These are phyloP conservation scores for Sphinx pinastri DNA, from an alignment of 2,888 invertebrate species.

Conservation along the genomic window DNA sequence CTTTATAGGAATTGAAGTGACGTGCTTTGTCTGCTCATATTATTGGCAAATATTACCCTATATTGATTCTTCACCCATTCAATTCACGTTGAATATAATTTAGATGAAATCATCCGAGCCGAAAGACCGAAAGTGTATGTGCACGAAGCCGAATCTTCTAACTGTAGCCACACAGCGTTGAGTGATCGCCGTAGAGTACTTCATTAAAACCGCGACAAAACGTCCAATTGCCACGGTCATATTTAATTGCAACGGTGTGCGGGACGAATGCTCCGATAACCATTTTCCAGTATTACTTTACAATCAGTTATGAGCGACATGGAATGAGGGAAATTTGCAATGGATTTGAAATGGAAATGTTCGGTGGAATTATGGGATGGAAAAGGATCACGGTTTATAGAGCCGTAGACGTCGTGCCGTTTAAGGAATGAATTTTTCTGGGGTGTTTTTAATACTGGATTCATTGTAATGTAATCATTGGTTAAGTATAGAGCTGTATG, in stretches of 20 bases:
- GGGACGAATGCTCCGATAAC: constrained; percentile 4
- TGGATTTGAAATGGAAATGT: background rate
- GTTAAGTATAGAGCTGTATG: no score
- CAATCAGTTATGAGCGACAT: constrained; percentile 18
- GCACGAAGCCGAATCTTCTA: background rate
- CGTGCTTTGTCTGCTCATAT: background rate
- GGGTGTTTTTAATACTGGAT: no score
- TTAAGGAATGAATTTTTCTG: no score
- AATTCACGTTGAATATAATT: no score
- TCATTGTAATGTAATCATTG: no score
- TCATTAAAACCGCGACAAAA: constrained; percentile 19
- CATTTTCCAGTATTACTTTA: constrained; percentile 6
- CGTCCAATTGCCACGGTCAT: background rate
- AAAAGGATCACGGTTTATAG: background rate
- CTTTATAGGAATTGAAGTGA: no score
- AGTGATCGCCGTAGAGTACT: background rate
- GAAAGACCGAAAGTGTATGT: background rate
- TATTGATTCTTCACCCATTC: no score
- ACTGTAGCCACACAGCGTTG: background rate
- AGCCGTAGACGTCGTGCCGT: no score
- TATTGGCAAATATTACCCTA: no score
- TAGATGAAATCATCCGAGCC: background rate
- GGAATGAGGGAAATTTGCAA: background rate
- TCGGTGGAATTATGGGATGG: background rate
- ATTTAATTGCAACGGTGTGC: background rate